Evolutionary conservation across 2,888 invertebrate genomes (phyloP), one percentile per base, ranked within the genome.

Genomic region (Pachycephus smyrnensis): DNA sequence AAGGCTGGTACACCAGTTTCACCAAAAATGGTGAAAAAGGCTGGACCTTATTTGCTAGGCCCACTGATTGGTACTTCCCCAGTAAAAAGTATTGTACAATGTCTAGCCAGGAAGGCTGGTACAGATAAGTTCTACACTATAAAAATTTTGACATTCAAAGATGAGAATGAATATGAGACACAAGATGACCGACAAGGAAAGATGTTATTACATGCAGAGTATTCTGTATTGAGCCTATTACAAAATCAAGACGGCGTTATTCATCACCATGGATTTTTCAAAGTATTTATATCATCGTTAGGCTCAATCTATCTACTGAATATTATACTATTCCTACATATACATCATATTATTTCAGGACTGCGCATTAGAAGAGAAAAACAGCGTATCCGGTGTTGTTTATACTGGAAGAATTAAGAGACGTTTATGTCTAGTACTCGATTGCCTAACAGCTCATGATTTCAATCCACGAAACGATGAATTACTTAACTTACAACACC

Each of bases 171-270:
- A 83, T 90, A 93, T 30, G 95, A 96, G 89, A 94, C 94, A 0
- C 95, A 95, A 85, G 96, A 96, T 91, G 96, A 96, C 84, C 92
- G 93, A 69, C 96, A 96, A 90, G 96, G 96, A 3, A 96, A 96
- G 92, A 95, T 96, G 95, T 89, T 96, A 35, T 89, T 96, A 30
- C 95, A 96, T 86, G 96, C 96, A 0, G 96, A 96, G 89, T 95
- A 95, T 90, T 95, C 95, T 11, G 90, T 96, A 12, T 91, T 96
- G 68, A 95, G 95, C 6, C 89, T 96, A 77, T 92, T 96, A 36
- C 94, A 94, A 79, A 94, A 95, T 86, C 94, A 95, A 86, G 94
- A 94, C 83, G 96, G 96, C 32, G 95, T 96, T 15, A 94, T 96
- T 79, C 95, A 96, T 88, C 95, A 95, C 88, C 95, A 96, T 92